phyloP scores from a whole-genome alignment of 1,140 invertebrate genomes.

The Brachionus rubens region DNA sequence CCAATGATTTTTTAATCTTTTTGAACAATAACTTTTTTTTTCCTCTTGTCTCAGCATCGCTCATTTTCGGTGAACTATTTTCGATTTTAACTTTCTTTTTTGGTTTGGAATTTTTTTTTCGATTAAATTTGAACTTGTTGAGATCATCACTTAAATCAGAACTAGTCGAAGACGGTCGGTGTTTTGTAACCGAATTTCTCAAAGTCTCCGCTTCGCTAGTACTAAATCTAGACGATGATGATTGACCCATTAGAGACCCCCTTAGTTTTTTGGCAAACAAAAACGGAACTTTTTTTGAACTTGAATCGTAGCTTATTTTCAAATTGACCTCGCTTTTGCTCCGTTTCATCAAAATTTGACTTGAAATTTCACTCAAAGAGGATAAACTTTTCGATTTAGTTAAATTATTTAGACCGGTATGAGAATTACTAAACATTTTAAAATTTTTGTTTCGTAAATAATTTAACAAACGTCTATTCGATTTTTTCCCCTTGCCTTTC shows the following conservation, averaged over 20 bases:
- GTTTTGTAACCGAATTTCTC: background rate
- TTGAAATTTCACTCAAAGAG: background rate
- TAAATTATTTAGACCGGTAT: background rate
- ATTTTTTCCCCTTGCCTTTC: background rate
- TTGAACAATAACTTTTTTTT: conserved; percentile 26
- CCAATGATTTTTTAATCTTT: conserved; percentile 14
- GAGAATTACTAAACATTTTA: background rate
- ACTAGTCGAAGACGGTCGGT: background rate
- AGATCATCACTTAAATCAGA: background rate
- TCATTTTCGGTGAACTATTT: background rate
- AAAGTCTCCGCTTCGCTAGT: background rate
- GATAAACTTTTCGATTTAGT: background rate
- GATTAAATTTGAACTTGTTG: background rate
- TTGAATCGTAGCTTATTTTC: background rate
- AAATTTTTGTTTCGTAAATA: background rate
- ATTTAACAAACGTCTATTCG: background rate
- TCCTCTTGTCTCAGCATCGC: background rate
- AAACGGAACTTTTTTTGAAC: background rate
- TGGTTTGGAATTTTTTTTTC: background rate
- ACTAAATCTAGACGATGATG: background rate
- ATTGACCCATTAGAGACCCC: background rate
- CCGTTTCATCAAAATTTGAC: background rate
- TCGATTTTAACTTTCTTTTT: background rate
- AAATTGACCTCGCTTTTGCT: background rate
- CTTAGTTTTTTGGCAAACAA: background rate